Evolutionary conservation across 2,888 invertebrate species (phyloP), one percentile per base, ranked within the genome.

Genomic region (Bugulina stolonifera): DNA sequence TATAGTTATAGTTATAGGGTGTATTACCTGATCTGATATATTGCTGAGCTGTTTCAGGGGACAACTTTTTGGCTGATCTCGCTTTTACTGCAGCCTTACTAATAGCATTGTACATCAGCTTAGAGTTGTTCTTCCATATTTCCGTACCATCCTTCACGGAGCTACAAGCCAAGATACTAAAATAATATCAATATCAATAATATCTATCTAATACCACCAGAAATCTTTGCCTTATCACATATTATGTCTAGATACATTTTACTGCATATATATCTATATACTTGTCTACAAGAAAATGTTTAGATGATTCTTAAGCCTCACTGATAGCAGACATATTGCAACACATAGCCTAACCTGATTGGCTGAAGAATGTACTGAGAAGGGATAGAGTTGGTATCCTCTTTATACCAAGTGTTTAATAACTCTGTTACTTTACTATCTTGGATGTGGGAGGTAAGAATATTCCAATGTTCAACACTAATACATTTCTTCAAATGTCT

Each of bases 401-500:
- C 5, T n/a, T 57, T 57, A 25, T 57, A 57, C 57, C 57, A 57
- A 57, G 25, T 25, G 5, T 57, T 25, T 25, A 57, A 25, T 25
- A 57, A 25, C 25, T 57, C n/a, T 25, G 18, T 57, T 23, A 57
- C 57, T 57, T 57, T 25, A n/a, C n/a, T 57, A 57, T 5, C 10
- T 23, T 5, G 23, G 25, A 23, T n/a, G n/a, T n/a, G n/a, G n/a
- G n/a, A n/a, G n/a, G n/a, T n/a, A n/a, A n/a, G n/a, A n/a, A n/a
- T n/a, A 23, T 5, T 57, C 57, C 57, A 57, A 25, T 57, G 57
- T 57, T 57, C 57, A 23, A 23, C 57, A 23, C 14, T 14, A 14
- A 52, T 52, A 22, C 18, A 52, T 18, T 18, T 52, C 52, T 52
- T 52, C 52, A 52, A 75, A 1, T 77, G 77, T 25, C 78, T 75